phyloP scores from a whole-genome alignment of 2,888 invertebrate genomes.

The Orchesella flavescens region DNA sequence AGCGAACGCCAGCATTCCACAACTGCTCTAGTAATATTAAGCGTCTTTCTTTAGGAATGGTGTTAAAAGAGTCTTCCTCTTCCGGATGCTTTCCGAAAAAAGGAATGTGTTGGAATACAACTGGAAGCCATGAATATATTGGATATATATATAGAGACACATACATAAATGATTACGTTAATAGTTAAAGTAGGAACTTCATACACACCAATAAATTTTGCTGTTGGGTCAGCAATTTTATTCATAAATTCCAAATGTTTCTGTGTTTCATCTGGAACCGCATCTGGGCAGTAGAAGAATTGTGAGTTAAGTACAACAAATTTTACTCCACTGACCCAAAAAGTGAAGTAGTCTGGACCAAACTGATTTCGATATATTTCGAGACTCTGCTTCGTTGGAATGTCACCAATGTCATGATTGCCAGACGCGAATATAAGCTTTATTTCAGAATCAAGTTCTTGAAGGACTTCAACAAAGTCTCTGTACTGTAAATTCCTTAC shows the following conservation, averaged over 20 bases:
- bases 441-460: constrained; percentile 74
- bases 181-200: background rate
- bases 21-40: constrained; percentile 74
- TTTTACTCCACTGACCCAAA: constrained; percentile 76
- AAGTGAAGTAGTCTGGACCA: constrained; percentile 77
- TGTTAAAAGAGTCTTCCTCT: constrained; percentile 74
- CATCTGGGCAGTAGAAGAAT: constrained; percentile 73
- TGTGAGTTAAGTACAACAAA: constrained; percentile 77
- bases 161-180: background rate
- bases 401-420: constrained; percentile 77
- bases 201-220: constrained; percentile 67
- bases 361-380: constrained; percentile 73
- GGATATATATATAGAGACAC: background rate
- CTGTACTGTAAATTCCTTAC: constrained; percentile 74
- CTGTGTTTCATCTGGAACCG: constrained; percentile 73
- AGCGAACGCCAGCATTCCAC: constrained; percentile 74
- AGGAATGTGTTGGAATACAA: constrained; percentile 76
- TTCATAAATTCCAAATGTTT: constrained; percentile 75
- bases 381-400: constrained; percentile 74
- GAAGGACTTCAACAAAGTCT: constrained; percentile 74
- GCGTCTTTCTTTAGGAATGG: constrained; percentile 73
- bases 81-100: constrained; percentile 74
- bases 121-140: constrained; percentile 60
- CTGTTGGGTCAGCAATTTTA: constrained; percentile 70
- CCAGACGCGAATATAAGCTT: constrained; percentile 77